phyloP scores from a whole-genome alignment of 2,888 invertebrate genomes.

The Cosmia trapezina region DNA sequence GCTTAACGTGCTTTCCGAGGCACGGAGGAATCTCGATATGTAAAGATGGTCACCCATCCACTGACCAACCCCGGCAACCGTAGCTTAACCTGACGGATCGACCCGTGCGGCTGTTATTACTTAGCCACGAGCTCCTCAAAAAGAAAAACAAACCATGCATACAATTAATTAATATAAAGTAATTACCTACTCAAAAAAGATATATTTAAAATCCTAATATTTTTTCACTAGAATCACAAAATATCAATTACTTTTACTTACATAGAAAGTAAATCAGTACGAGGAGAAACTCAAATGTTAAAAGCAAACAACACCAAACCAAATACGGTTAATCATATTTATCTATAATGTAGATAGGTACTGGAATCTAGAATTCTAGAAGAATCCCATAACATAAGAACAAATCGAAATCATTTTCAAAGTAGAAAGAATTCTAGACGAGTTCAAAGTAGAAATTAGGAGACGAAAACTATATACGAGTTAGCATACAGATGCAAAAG shows the following conservation, averaged over 20 bases:
- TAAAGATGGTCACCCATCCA: no score
- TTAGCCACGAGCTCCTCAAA: no score
- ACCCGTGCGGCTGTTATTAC: no score
- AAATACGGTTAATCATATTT: slow-evolving; percentile 34
- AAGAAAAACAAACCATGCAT: background rate
- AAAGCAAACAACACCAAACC: slow-evolving; percentile 24
- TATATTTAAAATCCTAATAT: no score
- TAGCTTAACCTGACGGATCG: no score
- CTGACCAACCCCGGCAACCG: no score
- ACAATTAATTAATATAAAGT: no score
- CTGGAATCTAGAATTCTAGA: slow-evolving; percentile 22
- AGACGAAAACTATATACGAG: background rate
- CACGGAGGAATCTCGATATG: no score
- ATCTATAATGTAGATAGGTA: background rate
- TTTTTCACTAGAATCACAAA: background rate
- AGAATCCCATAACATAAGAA: background rate
- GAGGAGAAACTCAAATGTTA: slow-evolving; percentile 47
- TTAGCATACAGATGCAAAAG: background rate
- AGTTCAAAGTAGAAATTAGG: background rate
- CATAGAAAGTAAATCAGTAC: slow-evolving; percentile 54
- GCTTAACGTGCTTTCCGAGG: no score
- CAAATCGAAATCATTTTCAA: background rate
- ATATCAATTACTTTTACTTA: slow-evolving; percentile 17
- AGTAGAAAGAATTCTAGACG: background rate
- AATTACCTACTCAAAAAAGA: no score